Conservation (phyloP, 2,113 vertebrate species). For the Sakesphorus luctuosus region DNA sequence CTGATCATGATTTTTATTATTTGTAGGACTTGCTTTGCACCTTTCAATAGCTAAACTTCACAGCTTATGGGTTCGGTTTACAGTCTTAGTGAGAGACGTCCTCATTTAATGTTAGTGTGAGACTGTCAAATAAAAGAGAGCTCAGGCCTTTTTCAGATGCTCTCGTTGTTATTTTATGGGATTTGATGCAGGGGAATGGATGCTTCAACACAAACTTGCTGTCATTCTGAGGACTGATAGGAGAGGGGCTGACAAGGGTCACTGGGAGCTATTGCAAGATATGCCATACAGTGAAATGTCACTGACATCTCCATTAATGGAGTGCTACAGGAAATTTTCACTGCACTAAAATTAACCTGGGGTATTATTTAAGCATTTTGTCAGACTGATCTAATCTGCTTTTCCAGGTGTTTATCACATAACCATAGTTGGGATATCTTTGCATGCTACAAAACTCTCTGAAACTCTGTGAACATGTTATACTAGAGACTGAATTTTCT, state of each 20-base stretch:
- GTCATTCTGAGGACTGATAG: neutral
- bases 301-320: neutral
- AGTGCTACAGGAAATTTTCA: neutral
- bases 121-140: neutral
- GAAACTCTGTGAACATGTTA: neutral
- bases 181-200: neutral
- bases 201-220: neutral
- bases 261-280: neutral
- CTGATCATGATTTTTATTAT: neutral
- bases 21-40: neutral
- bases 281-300: neutral
- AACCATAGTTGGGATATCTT: neutral
- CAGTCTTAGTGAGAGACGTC: neutral
- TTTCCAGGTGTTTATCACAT: neutral
- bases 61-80: constrained; percentile 27
- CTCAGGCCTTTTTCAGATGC: neutral
- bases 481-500: neutral
- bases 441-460: neutral
- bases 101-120: neutral
- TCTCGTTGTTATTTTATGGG: neutral
- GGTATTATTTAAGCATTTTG: neutral
- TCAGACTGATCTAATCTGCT: neutral
- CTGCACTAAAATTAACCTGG: neutral
- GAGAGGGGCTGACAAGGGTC: neutral
- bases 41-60: constrained; percentile 3